These are phyloP conservation scores for Podiceps cristatus DNA, from an alignment of 2,113 vertebrate species.

Conservation along the genomic window DNA sequence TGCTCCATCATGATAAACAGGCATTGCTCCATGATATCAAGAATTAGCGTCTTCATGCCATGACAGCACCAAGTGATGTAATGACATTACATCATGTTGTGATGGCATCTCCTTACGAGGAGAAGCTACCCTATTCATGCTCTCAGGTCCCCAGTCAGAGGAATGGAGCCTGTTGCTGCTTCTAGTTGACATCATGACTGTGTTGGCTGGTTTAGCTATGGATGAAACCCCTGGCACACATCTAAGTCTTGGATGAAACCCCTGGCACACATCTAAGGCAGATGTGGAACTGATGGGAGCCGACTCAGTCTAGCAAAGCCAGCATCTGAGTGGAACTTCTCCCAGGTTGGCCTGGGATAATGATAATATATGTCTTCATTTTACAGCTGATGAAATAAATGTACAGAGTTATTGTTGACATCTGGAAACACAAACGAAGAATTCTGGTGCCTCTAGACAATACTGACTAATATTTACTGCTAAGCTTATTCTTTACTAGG, in stretches of 20 bases:
- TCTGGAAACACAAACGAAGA: background rate
- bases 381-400: constrained; percentile 7
- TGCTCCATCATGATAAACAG: background rate
- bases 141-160: background rate
- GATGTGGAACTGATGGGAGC: background rate
- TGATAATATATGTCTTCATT: background rate
- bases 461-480: constrained; percentile 18
- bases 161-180: background rate
- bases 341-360: background rate
- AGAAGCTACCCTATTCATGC: background rate
- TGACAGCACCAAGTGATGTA: background rate
- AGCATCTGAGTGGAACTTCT: background rate
- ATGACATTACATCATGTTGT: background rate
- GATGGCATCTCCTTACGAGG: background rate
- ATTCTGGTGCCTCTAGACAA: background rate
- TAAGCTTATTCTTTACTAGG: background rate
- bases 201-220: background rate
- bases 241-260: background rate
- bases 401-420: background rate
- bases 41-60: background rate
- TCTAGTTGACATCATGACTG: background rate
- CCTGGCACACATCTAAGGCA: background rate
- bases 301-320: background rate
- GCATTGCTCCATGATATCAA: background rate
- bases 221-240: background rate